phyloP scores from a whole-genome alignment of 2,113 vertebrate species.

The Mormyrus iriodes region DNA sequence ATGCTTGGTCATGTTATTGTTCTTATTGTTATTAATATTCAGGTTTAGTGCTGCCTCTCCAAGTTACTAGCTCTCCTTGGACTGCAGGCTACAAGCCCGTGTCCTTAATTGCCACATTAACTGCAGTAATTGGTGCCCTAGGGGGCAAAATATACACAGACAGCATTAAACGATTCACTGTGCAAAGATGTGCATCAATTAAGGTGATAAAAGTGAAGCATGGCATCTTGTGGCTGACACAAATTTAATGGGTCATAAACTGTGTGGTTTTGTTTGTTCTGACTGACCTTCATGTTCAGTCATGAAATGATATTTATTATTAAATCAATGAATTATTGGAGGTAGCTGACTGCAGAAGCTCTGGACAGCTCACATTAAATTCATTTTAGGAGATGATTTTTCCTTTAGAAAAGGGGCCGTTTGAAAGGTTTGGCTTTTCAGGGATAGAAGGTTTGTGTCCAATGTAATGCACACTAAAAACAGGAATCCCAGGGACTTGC shows the following conservation, averaged over 20 bases:
- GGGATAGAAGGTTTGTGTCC: not conserved
- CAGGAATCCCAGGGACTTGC: not conserved
- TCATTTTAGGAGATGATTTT: not conserved
- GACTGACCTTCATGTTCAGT: not conserved
- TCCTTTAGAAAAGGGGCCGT: not conserved
- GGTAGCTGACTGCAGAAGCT: not conserved
- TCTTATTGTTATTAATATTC: not conserved
- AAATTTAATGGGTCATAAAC: not conserved
- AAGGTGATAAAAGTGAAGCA: not conserved
- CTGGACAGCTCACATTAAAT: not conserved
- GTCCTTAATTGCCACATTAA: constrained; percentile 3
- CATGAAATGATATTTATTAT: not conserved
- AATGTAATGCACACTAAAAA: not conserved
- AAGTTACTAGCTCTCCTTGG: not conserved
- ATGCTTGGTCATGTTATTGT: not conserved
- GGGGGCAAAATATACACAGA: not conserved
- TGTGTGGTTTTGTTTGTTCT: not conserved
- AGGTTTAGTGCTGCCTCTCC: not conserved
- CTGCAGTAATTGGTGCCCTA: not conserved
- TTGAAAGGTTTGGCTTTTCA: not conserved
- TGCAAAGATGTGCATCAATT: not conserved
- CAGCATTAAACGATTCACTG: not conserved
- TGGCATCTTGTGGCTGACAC: not conserved
- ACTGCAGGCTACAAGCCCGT: not conserved
- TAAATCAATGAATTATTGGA: not conserved